Conservation (phyloP, 1,140 invertebrate genomes). For the Archivesica marissinica region DNA sequence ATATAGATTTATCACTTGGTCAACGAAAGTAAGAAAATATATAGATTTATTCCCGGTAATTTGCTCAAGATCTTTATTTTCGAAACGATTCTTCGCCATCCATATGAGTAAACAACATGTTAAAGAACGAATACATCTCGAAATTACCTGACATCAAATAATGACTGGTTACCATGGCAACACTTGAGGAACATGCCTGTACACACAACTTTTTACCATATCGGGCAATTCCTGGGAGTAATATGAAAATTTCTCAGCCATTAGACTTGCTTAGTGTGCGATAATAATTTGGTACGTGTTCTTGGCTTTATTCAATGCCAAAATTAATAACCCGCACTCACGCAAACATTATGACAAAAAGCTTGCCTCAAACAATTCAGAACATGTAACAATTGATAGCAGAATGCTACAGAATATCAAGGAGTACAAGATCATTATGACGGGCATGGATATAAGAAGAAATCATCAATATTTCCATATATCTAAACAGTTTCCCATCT, state of each 20-base stretch:
- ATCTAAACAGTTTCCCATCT: too few relatives aligned
- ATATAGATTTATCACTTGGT: too few relatives aligned
- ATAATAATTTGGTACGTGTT: constrained; percentile 3
- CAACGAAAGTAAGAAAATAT: too few relatives aligned
- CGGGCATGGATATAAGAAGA: too few relatives aligned
- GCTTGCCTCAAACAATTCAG: not conserved
- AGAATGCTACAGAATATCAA: too few relatives aligned
- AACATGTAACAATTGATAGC: too few relatives aligned
- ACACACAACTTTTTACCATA: constrained; percentile 32
- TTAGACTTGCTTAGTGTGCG: constrained; percentile 29
- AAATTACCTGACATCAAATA: constrained; percentile 45
- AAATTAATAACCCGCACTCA: constrained; percentile 38
- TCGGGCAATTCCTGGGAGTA: constrained; percentile 45
- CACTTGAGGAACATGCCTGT: constrained; percentile 17
- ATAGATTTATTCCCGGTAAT: constrained; percentile 28
- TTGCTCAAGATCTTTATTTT: not conserved
- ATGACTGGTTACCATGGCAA: constrained; percentile 36
- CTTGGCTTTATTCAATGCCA: constrained; percentile 6
- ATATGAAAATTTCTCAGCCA: constrained; percentile 53
- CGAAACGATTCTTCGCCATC: not conserved
- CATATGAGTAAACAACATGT: constrained; percentile 38
- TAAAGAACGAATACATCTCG: constrained; percentile 27
- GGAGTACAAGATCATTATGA: too few relatives aligned
- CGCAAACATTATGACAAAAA: constrained; percentile 24
- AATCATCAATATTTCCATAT: too few relatives aligned